Base-by-base conservation (phyloP, 2,888 invertebrate genomes). In the Stenurella melanura region DNA sequence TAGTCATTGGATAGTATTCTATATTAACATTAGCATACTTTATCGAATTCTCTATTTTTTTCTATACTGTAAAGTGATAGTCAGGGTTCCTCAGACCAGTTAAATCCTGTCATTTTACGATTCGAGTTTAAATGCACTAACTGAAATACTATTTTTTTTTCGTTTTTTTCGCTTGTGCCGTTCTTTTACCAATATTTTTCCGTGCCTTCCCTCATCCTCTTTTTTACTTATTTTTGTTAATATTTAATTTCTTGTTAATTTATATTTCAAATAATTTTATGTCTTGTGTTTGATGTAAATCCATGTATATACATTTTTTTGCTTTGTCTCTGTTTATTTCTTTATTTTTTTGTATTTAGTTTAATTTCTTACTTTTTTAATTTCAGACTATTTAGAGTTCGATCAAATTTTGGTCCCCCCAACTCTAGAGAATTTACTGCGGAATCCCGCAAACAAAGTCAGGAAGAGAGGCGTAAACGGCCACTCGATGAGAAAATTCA, bases 381-480 rank as follows among this genome's bases (percentile, higher is more conserved):
- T 87, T 88, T 76, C 86, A 88, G 88, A 88, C 80, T 88, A 84
- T 84, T 83, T 88, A 82, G 85, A 84, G 74, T 83, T 88, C 84
- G 88, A 88, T 78, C 85, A 87, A 79, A 88, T 88, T 73, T 80
- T 87, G 76, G 81, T 87, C 42, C 88, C 88, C 2, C 85, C 83
- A 6, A 80, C 83, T 11, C 50, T 84, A 57, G 79, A 83, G 73
- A 78, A 80, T 21, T 54, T 85, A 12, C 78, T 85, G 58, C 76
- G 79, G 26, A 83, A 82, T 66, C 83, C 85, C 15, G 78, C 73
- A 15, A 82, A 72, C 68, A 78, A 80, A 54, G 70, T 68, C 11
- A 74, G 76, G 60, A 79, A 73, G 60, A 76, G 76, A 18, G 81
- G 80, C 26, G 81, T 82, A 75, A 85, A 85, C 78, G 85, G 85